These are phyloP conservation scores for Nomada goodeniana DNA, from an alignment of 2,888 invertebrate species.

Conservation along the genomic window DNA sequence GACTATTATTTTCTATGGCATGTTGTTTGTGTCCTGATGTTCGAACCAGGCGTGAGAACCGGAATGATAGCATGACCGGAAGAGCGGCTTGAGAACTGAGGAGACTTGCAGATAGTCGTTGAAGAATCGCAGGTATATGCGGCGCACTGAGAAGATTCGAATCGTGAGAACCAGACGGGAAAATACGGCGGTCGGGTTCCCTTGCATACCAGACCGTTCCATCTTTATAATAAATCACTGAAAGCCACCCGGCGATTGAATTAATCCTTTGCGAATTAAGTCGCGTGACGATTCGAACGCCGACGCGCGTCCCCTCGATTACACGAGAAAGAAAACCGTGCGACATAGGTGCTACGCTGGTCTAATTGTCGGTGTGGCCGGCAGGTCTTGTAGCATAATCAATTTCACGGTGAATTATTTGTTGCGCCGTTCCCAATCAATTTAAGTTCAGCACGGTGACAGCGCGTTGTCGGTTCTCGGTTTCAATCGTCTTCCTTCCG, in stretches of 20 bases:
- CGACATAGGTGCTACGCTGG: no score
- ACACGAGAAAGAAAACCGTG: not conserved
- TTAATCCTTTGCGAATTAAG: slow-evolving; percentile 33
- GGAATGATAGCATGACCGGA: slow-evolving; percentile 75
- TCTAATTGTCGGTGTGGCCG: not conserved
- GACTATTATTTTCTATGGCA: slow-evolving; percentile 61
- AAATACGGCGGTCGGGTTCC: slow-evolving; percentile 58
- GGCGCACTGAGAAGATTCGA: slow-evolving; percentile 68
- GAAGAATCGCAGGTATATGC: slow-evolving; percentile 67
- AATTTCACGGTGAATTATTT: slow-evolving; percentile 42
- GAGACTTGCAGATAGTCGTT: slow-evolving; percentile 66
- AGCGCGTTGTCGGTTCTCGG: slow-evolving; percentile 25
- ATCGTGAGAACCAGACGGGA: slow-evolving; percentile 70
- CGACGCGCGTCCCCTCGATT: not conserved
- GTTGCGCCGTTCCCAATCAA: slow-evolving; percentile 58
- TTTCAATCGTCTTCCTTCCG: not conserved
- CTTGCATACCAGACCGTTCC: slow-evolving; percentile 35
- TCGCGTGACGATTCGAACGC: not conserved
- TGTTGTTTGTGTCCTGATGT: slow-evolving; percentile 56
- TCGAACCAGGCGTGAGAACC: slow-evolving; percentile 73
- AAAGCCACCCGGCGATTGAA: slow-evolving; percentile 30
- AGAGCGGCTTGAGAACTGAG: slow-evolving; percentile 73
- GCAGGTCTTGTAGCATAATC: slow-evolving; percentile 1
- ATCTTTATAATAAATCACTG: slow-evolving; percentile 57
- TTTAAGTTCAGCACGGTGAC: slow-evolving; percentile 34